Evolutionary conservation across 1,140 invertebrate genomes (phyloP), one percentile per base, ranked within the genome.

Genomic region (Drosophila obscura): DNA sequence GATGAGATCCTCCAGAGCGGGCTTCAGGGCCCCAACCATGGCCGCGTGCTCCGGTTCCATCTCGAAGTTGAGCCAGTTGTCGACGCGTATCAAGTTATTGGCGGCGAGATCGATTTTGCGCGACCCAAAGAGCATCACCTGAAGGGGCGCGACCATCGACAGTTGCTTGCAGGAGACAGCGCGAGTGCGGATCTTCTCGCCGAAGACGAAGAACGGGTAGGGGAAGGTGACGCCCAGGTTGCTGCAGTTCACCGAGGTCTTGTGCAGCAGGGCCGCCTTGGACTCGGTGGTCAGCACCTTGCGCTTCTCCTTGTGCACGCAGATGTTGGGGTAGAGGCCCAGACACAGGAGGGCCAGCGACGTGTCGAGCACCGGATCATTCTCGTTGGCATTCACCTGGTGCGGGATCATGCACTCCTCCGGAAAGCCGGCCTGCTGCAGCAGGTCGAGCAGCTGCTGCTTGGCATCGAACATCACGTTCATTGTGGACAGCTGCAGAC

Each of bases 151-250:
- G 1, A 99, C 96, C 97, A 99, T 99, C 0, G 97, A 98, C 94
- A 98, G 96, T 93, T 99, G 97, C 91, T 99, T 99, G 92, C 98
- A 99, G 13, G 96, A 96, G n/a, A 99, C 97, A 5, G 98, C 97
- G 74, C 97, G 93, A 0, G 98, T 99, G 56, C 98, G 94, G 49
- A 99, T 97, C 94, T 99, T 99, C 93, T 99, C 98, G 2, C 98
- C 98, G 92, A 99, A 99, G 39, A 99, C 96, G 91, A 99, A 99
- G 88, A 99, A 97, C 4, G 98, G 98, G 63, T 96, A 98, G 0
- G 97, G 96, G 82, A 99, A 99, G 59, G 94, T 94, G 58, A 97
- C 94, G 49, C 96, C 96, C 59, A 94, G 93, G 90, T 96, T 97
- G 72, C 94, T 96, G 92, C 98, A 99, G 93, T 99, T 99, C 0